Evolutionary conservation across 2,797 vertebrate species (phyloP), one percentile per base, ranked within the genome.

Genomic region (Betta splendens): DNA sequence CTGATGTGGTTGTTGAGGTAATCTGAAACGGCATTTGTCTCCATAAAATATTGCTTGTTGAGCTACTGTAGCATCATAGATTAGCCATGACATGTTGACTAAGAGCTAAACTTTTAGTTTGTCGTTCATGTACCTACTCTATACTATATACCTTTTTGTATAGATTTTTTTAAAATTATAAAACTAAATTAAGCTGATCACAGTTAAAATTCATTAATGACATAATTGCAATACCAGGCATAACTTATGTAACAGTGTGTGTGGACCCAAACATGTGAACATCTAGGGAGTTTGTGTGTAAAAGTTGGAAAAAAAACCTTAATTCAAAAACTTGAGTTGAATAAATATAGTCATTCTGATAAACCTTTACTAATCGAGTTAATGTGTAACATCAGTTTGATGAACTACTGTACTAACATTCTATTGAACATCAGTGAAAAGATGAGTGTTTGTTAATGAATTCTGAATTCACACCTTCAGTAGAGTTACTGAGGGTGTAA

Each of bases 1-100:
- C 29, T 38, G 37, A 2, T 60, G 64, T 68, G 22, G 47, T 62
- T 47, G 64, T 74, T 61, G 59, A 38, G 51, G 51, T 67, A 54
- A 56, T 58, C 20, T 67, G 2, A 65, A 53, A 64, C 38, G 61
- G 32, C 59, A 39, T 48, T 31, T 29, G 22, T 22, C 22, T 48
- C 21, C 25, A 16, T 25, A 22, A 15, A n/a, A 33, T 4, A 3
- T 16, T 17, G 5, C 9, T 11, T 2, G 18, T 53, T n/a, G 44
- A 68, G n/a, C n/a, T n/a, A n/a, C n/a, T 64, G 51, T 37, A 64
- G 31, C 39, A 37, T 8, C 9, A 6, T n/a, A n/a, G n/a, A n/a
- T n/a, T n/a, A n/a, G n/a, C n/a, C n/a, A n/a, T n/a, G n/a, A n/a
- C n/a, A n/a, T n/a, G n/a, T n/a, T n/a, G n/a, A n/a, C n/a, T n/a